These are phyloP conservation scores for Folsomia candida DNA, from an alignment of 2,888 invertebrate genomes.

Conservation along the genomic window DNA sequence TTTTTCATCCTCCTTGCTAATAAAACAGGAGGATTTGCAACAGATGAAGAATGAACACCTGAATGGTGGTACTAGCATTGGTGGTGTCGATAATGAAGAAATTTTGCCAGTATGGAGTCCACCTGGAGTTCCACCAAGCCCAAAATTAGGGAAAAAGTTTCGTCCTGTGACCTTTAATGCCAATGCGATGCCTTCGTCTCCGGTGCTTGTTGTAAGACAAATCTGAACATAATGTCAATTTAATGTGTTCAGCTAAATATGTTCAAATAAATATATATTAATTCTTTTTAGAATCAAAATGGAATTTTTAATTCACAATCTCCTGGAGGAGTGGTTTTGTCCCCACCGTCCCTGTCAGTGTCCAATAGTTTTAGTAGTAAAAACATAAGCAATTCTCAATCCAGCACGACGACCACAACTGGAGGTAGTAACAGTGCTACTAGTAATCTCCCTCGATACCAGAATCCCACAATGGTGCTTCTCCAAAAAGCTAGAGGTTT, in stretches of 20 bases:
- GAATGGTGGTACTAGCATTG: neutral
- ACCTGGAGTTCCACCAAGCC: slow-evolving; percentile 71
- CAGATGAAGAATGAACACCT: neutral
- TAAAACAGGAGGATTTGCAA: neutral
- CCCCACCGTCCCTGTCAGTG: neutral
- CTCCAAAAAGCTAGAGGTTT: slow-evolving; percentile 85
- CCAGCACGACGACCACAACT: slow-evolving; percentile 28
- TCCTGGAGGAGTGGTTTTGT: neutral
- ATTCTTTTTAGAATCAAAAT: neutral
- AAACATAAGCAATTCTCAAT: slow-evolving; percentile 20
- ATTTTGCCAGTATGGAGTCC: slow-evolving; percentile 71
- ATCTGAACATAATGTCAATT: slow-evolving; percentile 39
- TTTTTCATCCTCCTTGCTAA: neutral
- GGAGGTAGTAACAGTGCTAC: slow-evolving; percentile 41
- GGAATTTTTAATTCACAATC: neutral
- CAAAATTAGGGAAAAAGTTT: slow-evolving; percentile 72
- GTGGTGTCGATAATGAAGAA: neutral
- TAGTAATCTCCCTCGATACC: slow-evolving; percentile 67
- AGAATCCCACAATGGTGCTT: slow-evolving; percentile 82
- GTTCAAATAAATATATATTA: neutral
- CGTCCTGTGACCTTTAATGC: slow-evolving; percentile 72
- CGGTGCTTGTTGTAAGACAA: slow-evolving; percentile 57
- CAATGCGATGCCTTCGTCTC: slow-evolving; percentile 60
- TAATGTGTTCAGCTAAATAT: too few relatives aligned
- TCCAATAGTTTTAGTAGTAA: neutral